phyloP scores from a whole-genome alignment of 1,140 invertebrate genomes.

The Chrysomallon squamiferum region DNA sequence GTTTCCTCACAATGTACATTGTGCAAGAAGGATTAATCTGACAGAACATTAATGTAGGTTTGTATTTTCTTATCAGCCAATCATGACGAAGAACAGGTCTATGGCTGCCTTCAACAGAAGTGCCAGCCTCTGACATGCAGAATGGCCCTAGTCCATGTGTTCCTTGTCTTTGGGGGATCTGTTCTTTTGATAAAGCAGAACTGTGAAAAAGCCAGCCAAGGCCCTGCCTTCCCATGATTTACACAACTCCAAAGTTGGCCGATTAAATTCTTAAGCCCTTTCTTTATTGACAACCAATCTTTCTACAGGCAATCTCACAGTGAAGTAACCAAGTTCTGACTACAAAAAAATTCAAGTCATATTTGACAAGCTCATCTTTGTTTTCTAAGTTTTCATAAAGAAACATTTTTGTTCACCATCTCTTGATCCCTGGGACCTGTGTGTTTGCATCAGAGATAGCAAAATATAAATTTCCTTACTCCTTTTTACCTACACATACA shows the following conservation, averaged over 20 bases:
- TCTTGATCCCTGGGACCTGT: neutral
- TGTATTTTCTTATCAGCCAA: too few relatives aligned
- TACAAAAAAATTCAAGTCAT: neutral
- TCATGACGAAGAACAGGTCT: too few relatives aligned
- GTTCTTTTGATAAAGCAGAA: neutral
- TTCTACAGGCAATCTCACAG: conserved; percentile 1
- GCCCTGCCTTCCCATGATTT: conserved; percentile 2
- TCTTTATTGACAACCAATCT: neutral
- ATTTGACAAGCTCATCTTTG: conserved; percentile 1
- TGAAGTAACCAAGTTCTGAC: neutral
- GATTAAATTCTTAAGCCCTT: conserved; percentile 1
- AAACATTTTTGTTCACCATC: neutral
- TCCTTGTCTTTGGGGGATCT: conserved; percentile 1
- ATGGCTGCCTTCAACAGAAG: too few relatives aligned
- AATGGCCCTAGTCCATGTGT: neutral
- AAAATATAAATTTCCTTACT: neutral
- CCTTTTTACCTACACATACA: too few relatives aligned
- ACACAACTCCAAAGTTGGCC: neutral
- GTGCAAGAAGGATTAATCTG: too few relatives aligned
- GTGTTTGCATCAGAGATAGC: neutral
- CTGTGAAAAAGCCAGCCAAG: neutral
- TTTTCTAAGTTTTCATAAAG: neutral
- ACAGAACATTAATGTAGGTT: too few relatives aligned
- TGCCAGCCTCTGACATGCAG: too few relatives aligned
- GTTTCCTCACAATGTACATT: too few relatives aligned